Percentiles rank a stretch among this genome's conserved stretches.
Evolutionary conservation across 2,113 vertebrate species (phyloP).

Genomic region (Mobula hypostoma): DNA sequence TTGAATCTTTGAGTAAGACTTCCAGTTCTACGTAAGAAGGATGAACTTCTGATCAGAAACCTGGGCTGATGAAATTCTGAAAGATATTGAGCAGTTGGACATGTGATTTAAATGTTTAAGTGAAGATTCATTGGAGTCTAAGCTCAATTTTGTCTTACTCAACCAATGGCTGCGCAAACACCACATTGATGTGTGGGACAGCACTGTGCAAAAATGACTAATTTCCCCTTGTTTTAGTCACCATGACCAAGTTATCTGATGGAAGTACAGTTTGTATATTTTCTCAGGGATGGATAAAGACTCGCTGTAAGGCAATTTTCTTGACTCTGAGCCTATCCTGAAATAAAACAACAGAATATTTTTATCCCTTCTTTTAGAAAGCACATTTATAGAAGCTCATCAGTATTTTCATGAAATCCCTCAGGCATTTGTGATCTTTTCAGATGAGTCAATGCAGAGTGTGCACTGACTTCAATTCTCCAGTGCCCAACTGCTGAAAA

Average conservation of each 20-base stretch:
- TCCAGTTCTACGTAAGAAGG: neutral
- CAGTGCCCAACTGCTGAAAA: neutral
- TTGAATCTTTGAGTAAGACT: neutral
- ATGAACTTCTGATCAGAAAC: neutral
- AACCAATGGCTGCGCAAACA: neutral
- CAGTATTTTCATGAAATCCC: neutral
- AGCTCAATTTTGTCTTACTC: neutral
- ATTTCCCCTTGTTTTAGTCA: neutral
- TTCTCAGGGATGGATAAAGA: neutral
- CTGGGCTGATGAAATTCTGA: neutral
- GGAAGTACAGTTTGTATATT: neutral
- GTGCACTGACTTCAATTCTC: neutral
- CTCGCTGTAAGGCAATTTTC: neutral
- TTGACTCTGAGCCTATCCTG: neutral
- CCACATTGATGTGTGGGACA: neutral
- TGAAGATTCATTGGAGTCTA: neutral
- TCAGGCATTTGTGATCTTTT: neutral
- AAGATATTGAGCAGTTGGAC: neutral
- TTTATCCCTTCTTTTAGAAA: neutral
- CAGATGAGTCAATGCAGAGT: neutral
- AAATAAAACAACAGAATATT: neutral
- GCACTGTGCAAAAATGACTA: neutral
- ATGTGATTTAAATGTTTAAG: neutral
- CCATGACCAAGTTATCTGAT: neutral
- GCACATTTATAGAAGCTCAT: neutral